Evolutionary conservation across 2,113 vertebrate genomes (phyloP).

Genomic region (Smithornis capensis): DNA sequence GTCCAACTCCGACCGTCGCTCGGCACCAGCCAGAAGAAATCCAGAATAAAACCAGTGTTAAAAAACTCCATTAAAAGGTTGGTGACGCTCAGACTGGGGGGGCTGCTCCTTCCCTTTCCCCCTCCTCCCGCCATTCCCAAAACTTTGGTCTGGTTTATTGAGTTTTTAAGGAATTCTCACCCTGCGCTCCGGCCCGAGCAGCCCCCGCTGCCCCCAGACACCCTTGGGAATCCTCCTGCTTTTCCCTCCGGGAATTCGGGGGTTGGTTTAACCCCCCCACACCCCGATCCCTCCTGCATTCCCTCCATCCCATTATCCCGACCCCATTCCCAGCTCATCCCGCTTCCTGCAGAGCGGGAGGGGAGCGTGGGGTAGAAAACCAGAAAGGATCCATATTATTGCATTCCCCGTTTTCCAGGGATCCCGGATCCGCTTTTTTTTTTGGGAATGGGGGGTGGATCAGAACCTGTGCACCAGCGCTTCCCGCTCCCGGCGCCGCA

Average conservation of each 20-base stretch:
- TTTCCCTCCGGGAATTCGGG: not conserved
- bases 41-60: conserved; percentile 5
- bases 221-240: not conserved
- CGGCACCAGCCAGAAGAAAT: not conserved
- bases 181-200: not conserved
- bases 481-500: conserved; percentile 80
- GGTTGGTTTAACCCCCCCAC: too few species aligned
- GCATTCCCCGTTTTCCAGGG: not conserved
- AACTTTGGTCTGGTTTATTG: conserved; percentile 55
- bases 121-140: not conserved
- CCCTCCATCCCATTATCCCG: not conserved
- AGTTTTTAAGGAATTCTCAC: not conserved
- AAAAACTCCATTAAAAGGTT: conserved; percentile 9
- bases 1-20: not conserved
- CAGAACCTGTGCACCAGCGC: conserved; percentile 86
- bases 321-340: not conserved
- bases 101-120: not conserved
- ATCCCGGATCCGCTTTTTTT: not conserved
- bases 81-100: not conserved
- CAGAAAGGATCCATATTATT: not conserved
- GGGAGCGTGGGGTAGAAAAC: not conserved
- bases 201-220: not conserved
- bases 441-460: too few species aligned
- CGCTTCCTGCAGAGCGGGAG: not conserved
- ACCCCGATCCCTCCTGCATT: not conserved